These are phyloP conservation scores for Caenorhabditis sp. DNA, from an alignment of 2,888 invertebrate genomes.

Conservation along the genomic window DNA sequence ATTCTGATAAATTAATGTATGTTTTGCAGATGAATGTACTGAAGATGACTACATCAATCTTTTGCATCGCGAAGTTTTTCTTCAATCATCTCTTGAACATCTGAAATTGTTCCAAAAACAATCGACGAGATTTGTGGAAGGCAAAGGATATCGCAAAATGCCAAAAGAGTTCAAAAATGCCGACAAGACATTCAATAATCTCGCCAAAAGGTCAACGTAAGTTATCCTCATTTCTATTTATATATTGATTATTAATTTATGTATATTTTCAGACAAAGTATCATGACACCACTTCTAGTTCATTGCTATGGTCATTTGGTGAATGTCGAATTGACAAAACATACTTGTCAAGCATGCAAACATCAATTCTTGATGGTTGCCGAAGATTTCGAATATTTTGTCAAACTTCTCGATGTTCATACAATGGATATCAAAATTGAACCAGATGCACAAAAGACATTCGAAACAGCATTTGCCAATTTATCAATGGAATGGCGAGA, in stretches of 20 bases:
- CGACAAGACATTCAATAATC: not conserved
- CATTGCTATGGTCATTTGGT: not conserved
- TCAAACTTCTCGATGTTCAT: not conserved
- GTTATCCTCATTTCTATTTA: not conserved
- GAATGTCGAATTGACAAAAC: not conserved
- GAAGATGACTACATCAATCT: not conserved
- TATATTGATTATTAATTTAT: not conserved
- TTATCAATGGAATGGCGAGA: not conserved
- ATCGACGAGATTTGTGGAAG: not conserved
- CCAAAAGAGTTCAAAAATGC: not conserved
- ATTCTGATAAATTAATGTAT: too few relatives aligned
- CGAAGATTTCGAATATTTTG: not conserved
- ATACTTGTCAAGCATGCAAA: not conserved
- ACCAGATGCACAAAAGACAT: not conserved
- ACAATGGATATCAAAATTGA: not conserved
- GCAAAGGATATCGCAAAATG: not conserved
- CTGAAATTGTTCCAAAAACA: not conserved
- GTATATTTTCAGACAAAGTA: not conserved
- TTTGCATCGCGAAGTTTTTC: not conserved
- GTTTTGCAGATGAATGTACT: not conserved
- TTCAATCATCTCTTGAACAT: not conserved
- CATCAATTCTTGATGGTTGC: not conserved
- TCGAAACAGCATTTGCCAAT: not conserved
- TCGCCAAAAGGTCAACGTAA: not conserved
- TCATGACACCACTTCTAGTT: not conserved